Base-by-base conservation (phyloP, 2,797 vertebrate species). In the Cossypha niveicapilla region DNA sequence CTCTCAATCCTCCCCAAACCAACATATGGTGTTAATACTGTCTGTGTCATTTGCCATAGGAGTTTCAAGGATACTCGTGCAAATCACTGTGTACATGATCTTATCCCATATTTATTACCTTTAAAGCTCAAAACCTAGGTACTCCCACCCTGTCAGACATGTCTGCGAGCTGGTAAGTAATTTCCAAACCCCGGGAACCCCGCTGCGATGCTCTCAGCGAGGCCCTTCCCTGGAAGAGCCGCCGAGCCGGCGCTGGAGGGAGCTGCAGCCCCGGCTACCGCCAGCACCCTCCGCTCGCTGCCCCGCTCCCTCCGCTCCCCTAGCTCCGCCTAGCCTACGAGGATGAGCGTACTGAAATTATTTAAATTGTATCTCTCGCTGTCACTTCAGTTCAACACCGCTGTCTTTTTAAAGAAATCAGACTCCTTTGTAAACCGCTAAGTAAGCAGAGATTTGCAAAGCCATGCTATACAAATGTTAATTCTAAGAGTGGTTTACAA, bases 241-340 rank as follows among this genome's bases (percentile, higher is more conserved):
- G 32, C 61, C 1, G 62, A 10, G 62, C 63, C 8, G 60, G 92
- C 92, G 61, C 93, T 93, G 94, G 95, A 77, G 95, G 96, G 94
- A 94, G 96, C 96, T 92, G 91, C 79, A 83, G 87, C 68, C 76
- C 51, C 23, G 35, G 81, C 4, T 56, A 76, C 74, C 8, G 71
- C 62, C 30, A 16, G 71, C 78, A 2, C 41, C 16, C 75, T 28
- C 35, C 48, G 0, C 0, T 7, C 48, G 34, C 67, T 62, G 8
- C 58, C 22, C 39, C 1, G 72, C 77, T 1, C 60, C 10, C 65
- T 14, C 56, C 4, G 3, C 2, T 24, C 32, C 65, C 23, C 37
- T 14, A 2, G 18, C 6, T 41, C 42, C n/a, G 17, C 34, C 4
- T 1, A 0, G 13, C 32, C 37, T 3, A 5, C 13, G 12, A 21